Percentiles rank a stretch among this genome's conserved stretches.
phyloP scores from a whole-genome alignment of 2,888 invertebrate genomes.

The Cryptops parisi region DNA sequence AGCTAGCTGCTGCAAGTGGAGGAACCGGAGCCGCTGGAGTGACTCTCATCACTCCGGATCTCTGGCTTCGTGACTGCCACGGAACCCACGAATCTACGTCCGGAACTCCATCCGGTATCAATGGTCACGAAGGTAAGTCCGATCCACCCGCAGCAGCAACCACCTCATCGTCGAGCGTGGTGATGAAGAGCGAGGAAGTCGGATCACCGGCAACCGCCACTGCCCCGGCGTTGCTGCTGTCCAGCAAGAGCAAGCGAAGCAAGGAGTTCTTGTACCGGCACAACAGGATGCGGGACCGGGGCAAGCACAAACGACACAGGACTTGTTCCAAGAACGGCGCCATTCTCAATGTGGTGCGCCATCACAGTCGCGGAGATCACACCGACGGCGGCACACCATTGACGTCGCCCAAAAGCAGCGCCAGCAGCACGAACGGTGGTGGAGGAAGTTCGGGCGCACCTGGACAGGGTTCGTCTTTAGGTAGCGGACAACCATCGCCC shows the following conservation, averaged over 20 bases:
- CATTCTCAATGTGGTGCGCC: background rate
- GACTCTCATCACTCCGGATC: conserved; percentile 67
- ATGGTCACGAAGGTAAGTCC: conserved; percentile 7
- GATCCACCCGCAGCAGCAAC: background rate
- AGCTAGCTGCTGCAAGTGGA: conserved; percentile 17
- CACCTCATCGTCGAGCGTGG: background rate
- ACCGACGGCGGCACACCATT: background rate
- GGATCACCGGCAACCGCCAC: conserved; percentile 2
- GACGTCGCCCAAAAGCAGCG: conserved; percentile 1
- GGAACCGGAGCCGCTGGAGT: conserved; percentile 18
- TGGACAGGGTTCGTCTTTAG: background rate
- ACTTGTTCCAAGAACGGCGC: background rate
- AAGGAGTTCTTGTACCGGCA: conserved; percentile 26
- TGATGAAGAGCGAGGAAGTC: background rate
- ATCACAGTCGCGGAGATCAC: background rate
- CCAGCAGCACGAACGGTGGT: background rate
- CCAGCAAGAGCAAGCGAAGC: conserved; percentile 34
- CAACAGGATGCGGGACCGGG: background rate
- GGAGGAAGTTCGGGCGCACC: too few species aligned
- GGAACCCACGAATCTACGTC: conserved; percentile 15
- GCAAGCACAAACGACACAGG: background rate
- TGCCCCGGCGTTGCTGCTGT: conserved; percentile 20
- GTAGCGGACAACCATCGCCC: conserved; percentile 11
- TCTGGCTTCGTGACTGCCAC: conserved; percentile 69
- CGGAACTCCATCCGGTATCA: conserved; percentile 6